Conservation (phyloP, 64 coral and sea anemone genomes). For the Porites australiensis region DNA sequence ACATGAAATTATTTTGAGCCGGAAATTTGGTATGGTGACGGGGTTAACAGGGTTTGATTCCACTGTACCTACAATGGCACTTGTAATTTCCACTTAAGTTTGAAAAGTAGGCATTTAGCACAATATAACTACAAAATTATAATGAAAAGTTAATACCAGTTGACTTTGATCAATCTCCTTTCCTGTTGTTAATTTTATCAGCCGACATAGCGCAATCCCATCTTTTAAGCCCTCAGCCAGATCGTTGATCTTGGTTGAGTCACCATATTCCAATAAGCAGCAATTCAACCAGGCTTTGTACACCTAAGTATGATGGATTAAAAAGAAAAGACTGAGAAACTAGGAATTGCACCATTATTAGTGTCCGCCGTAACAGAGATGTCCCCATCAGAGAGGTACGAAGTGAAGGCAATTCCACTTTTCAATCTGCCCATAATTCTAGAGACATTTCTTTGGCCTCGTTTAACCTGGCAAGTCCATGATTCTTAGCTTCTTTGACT, state of each 20-base stretch:
- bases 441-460: no score
- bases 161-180: neutral
- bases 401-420: no score
- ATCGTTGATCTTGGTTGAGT: slow-evolving; percentile 12
- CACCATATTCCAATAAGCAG: slow-evolving; percentile 29
- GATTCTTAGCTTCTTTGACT: no score
- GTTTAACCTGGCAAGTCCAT: no score
- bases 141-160: slow-evolving; percentile 12
- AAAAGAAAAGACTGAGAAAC: no score
- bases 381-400: no score
- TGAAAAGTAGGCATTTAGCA: neutral
- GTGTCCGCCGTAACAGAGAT: no score
- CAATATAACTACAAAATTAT: neutral
- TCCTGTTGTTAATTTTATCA: slow-evolving; percentile 62
- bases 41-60: no score
- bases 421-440: no score
- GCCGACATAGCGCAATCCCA: slow-evolving; percentile 41
- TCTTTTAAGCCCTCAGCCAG: slow-evolving; percentile 61
- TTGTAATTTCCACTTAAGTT: neutral
- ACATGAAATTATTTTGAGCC: no score
- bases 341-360: no score
- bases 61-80: neutral
- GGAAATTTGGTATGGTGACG: no score
- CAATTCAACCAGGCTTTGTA: slow-evolving; percentile 68
- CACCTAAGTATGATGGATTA: slow-evolving; percentile 4